Percentiles rank a stretch among this genome's conserved stretches.
phyloP scores from a whole-genome alignment of 1,140 invertebrate genomes.

The Drosophila burlai region DNA sequence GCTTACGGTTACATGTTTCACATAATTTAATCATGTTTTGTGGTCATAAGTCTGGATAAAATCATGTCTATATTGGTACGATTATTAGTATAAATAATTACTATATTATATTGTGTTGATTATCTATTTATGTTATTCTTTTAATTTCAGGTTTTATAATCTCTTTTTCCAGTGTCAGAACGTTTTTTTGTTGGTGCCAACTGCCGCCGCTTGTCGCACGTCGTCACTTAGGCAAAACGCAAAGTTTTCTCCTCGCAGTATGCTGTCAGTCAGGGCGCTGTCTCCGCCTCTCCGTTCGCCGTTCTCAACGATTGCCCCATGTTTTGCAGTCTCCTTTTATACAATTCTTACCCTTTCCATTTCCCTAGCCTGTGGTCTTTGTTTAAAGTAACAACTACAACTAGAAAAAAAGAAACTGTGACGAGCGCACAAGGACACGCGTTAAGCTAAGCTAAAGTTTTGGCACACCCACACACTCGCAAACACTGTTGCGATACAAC shows the following conservation, averaged over 20 bases:
- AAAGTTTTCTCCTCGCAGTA: constrained; percentile 65
- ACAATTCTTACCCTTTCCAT: constrained; percentile 12
- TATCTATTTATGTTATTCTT: too few relatives aligned
- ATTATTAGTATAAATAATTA: too few relatives aligned
- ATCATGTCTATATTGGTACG: too few relatives aligned
- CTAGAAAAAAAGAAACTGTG: constrained; percentile 21
- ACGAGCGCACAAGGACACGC: constrained; percentile 65
- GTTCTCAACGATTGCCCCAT: neutral
- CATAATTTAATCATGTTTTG: too few relatives aligned
- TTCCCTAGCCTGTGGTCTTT: constrained; percentile 58
- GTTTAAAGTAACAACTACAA: constrained; percentile 62
- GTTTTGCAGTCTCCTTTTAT: constrained; percentile 1
- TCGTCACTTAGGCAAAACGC: constrained; percentile 81
- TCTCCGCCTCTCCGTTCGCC: constrained; percentile 1
- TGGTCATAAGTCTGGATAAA: too few relatives aligned
- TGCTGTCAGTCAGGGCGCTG: constrained; percentile 45
- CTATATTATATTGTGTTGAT: too few relatives aligned
- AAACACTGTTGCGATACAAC: constrained; percentile 29
- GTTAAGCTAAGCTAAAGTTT: constrained; percentile 76
- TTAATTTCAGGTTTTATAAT: neutral
- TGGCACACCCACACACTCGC: constrained; percentile 53
- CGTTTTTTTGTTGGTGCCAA: constrained; percentile 28
- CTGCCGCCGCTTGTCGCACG: constrained; percentile 72
- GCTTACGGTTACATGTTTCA: too few relatives aligned
- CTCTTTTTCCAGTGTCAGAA: neutral